phyloP scores from a whole-genome alignment of 2,113 vertebrate genomes.

The Chaetura pelagica region DNA sequence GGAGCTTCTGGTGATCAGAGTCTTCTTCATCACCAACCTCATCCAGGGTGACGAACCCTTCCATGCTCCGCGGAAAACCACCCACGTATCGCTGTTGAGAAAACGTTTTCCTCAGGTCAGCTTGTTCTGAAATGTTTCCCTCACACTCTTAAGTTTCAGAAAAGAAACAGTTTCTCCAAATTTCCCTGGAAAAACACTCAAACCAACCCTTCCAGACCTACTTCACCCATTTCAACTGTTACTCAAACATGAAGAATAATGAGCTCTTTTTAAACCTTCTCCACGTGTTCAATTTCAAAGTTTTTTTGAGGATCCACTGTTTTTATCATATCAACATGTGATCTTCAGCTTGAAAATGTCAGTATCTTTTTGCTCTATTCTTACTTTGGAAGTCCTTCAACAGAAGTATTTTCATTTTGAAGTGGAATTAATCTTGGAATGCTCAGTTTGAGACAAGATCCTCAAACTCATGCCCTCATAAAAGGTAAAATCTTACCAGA shows the following conservation, averaged over 20 bases:
- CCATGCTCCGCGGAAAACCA: constrained; percentile 89
- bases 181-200: neutral
- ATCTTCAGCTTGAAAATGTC: neutral
- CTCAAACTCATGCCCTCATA: neutral
- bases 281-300: neutral
- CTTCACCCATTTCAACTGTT: accelerated
- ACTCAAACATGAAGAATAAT: neutral
- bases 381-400: neutral
- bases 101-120: constrained; percentile 31
- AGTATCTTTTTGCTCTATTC: neutral
- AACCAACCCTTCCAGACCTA: neutral
- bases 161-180: neutral
- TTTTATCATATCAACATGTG: neutral
- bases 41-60: constrained; percentile 94
- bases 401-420: neutral
- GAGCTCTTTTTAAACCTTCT: neutral
- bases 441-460: neutral
- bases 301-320: neutral
- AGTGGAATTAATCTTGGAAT: neutral
- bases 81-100: constrained; percentile 74
- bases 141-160: neutral
- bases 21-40: constrained; percentile 92
- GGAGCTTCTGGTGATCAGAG: constrained; percentile 72
- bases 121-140: neutral
- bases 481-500: neutral